Evolutionary conservation across 2,888 invertebrate genomes (phyloP), one percentile per base, ranked within the genome.

Genomic region (Ophion obscuratus): DNA sequence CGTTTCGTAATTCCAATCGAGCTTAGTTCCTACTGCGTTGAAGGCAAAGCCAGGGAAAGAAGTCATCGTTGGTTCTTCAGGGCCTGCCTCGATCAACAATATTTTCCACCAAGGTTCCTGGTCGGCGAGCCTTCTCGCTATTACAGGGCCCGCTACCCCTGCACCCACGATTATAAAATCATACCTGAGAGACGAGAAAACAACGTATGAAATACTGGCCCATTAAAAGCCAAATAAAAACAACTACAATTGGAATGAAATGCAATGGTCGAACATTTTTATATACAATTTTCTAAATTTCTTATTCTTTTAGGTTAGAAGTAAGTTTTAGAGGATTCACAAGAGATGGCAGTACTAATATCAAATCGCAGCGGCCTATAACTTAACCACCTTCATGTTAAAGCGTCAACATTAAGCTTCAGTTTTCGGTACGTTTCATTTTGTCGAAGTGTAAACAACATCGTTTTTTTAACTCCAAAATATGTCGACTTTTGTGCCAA

Each of bases 1-100:
- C 0, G 95, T 95, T 86, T 92, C 92, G 88, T 94, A 95, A 2
- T 94, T 92, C 95, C 95, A 95, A 88, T 95, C 95, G 24, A 95
- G 92, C 10, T 91, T 83, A 11, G 94, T 93, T 24, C 93, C 92
- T 20, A 94, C 84, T 0, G 94, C 93, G 40, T 92, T 92, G 57
- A 93, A 92, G 0, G 94, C 93, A 31, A 94, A 90, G 10, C 93
- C 94, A 1, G 95, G 95, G 64, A 95, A 89, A 4, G 93, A 90
- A 2, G 94, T 94, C 87, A 93, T 91, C 31, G 94, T 91, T 3
- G 95, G 95, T 88, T 95, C 95, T 84, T 94, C 94, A 0, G 95
- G 94, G 9, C 95, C 95, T 4, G 95, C 95, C 89, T 95, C 95
- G 40, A 95, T 90, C 68, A 95, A 88, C 53, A 94, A 86, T 14